Base-by-base conservation (phyloP, 2,888 invertebrate genomes). In the Callosobruchus maculatus region DNA sequence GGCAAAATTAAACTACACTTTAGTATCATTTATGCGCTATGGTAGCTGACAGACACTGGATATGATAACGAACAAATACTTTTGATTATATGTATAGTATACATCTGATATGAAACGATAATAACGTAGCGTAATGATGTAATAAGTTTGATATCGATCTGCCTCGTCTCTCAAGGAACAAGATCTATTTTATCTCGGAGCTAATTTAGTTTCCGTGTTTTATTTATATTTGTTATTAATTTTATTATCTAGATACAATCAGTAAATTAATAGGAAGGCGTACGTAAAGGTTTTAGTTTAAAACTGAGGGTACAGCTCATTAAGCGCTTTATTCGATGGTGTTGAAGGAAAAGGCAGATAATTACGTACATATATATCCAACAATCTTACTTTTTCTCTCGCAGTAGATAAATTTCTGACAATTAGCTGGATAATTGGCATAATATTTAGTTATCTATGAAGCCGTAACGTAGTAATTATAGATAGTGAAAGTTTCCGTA, bases 191-290 rank as follows among this genome's bases (percentile, higher is more conserved):
- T 74, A 76, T 77, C 77, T 76, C 68, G 49, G 70, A 76, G 75
- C 72, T 78, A 77, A 78, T 77, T 78, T 78, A 78, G 74, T 78
- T 77, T 78, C 75, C 74, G 73, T 77, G 78, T 77, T 77, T 74
- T 76, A 78, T 78, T 78, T 76, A 75, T 76, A 73, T 75, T 73
- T 70, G 70, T 76, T 78, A 77, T 78, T 78, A 77, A 78, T 78
- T 76, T 74, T 74, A 69, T 70, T 77, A 76, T 77, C 77, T 76
- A 75, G 75, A 76, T 77, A 74, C 73, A 75, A 77, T 77, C 49
- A 49, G 49, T 13, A 49, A 49, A 49, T 49, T 49, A 49, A 49
- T 49, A 49, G 49, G 49, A 7, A 49, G 49, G 49, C 13, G 49
- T 49, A 18, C 49, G 13, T 18, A 18, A 13, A 13, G 49, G 13